phyloP scores from a whole-genome alignment of 2,888 invertebrate genomes.

The Platycheirus albimanus region DNA sequence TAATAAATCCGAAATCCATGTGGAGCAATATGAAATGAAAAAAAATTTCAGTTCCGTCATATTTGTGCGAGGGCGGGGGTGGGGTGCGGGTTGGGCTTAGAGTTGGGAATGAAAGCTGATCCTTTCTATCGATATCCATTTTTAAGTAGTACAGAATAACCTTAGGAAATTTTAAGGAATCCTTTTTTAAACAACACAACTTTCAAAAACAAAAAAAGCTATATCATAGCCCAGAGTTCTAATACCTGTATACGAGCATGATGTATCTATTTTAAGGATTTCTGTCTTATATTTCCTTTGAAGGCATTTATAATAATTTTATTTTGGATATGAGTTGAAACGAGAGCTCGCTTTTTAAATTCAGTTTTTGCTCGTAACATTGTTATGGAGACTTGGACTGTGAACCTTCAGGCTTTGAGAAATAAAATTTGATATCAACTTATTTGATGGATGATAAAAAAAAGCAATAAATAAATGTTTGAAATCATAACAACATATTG shows the following conservation, averaged over 20 bases:
- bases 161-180: conserved; percentile 46
- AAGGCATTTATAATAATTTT: conserved; percentile 22
- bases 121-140: conserved; percentile 48
- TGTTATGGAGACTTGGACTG: neutral
- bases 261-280: neutral
- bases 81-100: too few relatives aligned
- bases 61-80: neutral
- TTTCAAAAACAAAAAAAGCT: conserved; percentile 4
- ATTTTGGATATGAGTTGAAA: neutral
- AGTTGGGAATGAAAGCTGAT: conserved; percentile 51
- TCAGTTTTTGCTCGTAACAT: neutral
- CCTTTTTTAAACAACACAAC: conserved; percentile 27
- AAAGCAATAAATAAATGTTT: too few relatives aligned
- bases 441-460: conserved; percentile 26
- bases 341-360: conserved; percentile 13
- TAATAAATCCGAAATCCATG: conserved; percentile 67
- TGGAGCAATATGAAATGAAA: conserved; percentile 52
- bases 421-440: conserved; percentile 18
- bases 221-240: conserved; percentile 7
- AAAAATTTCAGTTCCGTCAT: conserved; percentile 26
- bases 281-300: neutral
- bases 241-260: neutral
- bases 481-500: too few relatives aligned
- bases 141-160: conserved; percentile 34
- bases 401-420: neutral